Evolutionary conservation across 2,113 vertebrate species (phyloP).

Genomic region (Pangasianodon gigas): DNA sequence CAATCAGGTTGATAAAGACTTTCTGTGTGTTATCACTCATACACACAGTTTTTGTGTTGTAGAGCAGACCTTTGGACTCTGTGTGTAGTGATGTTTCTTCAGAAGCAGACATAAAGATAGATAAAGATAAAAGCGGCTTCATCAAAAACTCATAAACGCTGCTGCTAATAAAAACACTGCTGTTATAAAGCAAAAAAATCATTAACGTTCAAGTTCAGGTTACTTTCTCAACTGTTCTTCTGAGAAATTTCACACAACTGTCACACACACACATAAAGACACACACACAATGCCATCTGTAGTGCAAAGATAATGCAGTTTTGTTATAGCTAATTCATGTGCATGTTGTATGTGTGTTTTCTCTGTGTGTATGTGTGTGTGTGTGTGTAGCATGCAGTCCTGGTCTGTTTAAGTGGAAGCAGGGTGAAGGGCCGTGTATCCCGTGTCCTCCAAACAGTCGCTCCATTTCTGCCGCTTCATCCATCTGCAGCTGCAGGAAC

Average conservation of each 20-base stretch:
- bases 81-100: background rate
- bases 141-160: background rate
- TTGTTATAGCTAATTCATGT: background rate
- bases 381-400: slow-evolving; percentile 81
- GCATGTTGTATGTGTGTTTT: background rate
- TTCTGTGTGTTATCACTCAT: background rate
- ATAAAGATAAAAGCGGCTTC: slow-evolving; percentile 1
- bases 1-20: background rate
- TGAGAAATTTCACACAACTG: background rate
- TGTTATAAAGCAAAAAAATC: background rate
- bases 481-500: slow-evolving; percentile 84
- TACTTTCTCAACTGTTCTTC: too few relatives aligned
- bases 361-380: slow-evolving; percentile 1
- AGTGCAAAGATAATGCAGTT: background rate
- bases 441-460: slow-evolving; percentile 91
- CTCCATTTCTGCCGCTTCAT: slow-evolving; percentile 82
- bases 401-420: slow-evolving; percentile 92
- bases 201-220: background rate
- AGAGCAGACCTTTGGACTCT: slow-evolving; percentile 4
- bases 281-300: too few relatives aligned
- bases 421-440: slow-evolving; percentile 85
- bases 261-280: background rate
- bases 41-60: background rate
- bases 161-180: background rate
- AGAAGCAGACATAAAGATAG: background rate